Percentiles rank a stretch among this genome's conserved stretches.
phyloP scores from a whole-genome alignment of 2,888 invertebrate species.

The Agonum fuliginosum region DNA sequence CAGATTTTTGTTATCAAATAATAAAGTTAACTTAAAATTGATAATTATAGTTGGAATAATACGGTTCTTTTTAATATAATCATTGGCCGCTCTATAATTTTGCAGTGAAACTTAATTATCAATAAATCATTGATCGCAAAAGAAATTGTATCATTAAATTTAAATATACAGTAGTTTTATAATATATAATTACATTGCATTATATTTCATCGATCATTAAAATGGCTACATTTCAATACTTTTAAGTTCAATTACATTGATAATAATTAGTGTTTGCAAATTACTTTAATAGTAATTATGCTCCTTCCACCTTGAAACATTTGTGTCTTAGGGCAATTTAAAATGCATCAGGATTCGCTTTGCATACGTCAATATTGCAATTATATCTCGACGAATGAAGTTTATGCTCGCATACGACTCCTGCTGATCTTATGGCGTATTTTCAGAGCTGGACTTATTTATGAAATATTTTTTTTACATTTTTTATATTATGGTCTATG shows the following conservation, averaged over 20 bases:
- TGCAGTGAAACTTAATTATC: conserved; percentile 6
- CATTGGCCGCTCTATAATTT: conserved; percentile 12
- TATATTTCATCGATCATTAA: neutral
- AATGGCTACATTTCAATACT: neutral
- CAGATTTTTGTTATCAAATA: no score
- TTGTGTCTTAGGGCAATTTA: neutral
- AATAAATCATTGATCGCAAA: conserved; percentile 7
- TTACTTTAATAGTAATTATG: conserved; percentile 3
- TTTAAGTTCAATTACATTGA: neutral
- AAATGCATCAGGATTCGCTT: conserved; percentile 37
- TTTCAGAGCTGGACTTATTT: no score
- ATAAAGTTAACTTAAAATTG: no score
- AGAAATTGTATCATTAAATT: neutral
- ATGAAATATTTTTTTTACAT: no score
- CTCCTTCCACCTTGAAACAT: conserved; percentile 18
- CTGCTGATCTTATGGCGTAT: no score
- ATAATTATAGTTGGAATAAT: neutral
- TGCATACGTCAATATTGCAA: conserved; percentile 8
- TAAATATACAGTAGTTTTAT: neutral
- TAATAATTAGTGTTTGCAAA: neutral
- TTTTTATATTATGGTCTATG: no score
- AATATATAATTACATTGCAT: neutral
- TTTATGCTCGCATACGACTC: no score
- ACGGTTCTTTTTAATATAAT: conserved; percentile 1
- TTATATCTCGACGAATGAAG: conserved; percentile 28